Evolutionary conservation across 2,888 invertebrate species (phyloP), one percentile per base, ranked within the genome.

Genomic region (Drosophila subsilvestris): DNA sequence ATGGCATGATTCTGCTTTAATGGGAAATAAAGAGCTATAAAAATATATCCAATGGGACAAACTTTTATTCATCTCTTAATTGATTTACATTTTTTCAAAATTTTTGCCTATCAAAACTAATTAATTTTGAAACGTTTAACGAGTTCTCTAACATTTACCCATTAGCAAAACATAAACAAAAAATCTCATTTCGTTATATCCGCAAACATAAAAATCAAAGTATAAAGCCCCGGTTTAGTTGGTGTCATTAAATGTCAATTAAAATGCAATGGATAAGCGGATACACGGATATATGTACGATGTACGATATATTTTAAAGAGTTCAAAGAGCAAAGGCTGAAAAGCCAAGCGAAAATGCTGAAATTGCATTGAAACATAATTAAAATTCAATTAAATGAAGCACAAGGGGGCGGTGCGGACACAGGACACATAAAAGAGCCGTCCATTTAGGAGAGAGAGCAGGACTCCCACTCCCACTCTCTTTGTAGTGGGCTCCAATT

Each of bases 311-410:
- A 37, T 37, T 37, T 37, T n/a, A n/a, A 37, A 37, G 37, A 37
- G 78, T 62, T 83, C 67, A 74, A 58, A 43, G 67, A 58, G 20
- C 56, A 57, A 37, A 7, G 50, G 67, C 45, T 57, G 32, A 60
- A 37, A 43, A 69, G 56, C 69, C 58, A 66, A 66, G 57, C 69
- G 49, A 68, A 66, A 66, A 66, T 58, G 43, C 20, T 32, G 44
- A 27, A 63, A 61, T 53, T 50, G 59, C 58, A 48, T 43, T 51
- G 80, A 49, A 76, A 56, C 78, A 83, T 83, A 88, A 83, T 83
- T 88, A 88, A 88, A 86, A 72, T 86, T 83, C 88, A 83, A 83
- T 83, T 83, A 83, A 88, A 86, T 62, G 17, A 47, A 69, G 63
- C 47, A 22, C 37, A 27, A 6, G 14, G 57, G 44, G 55, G n/a